Evolutionary conservation across 1,140 invertebrate genomes (phyloP).

Genomic region (Zaprionus camerounensis): DNA sequence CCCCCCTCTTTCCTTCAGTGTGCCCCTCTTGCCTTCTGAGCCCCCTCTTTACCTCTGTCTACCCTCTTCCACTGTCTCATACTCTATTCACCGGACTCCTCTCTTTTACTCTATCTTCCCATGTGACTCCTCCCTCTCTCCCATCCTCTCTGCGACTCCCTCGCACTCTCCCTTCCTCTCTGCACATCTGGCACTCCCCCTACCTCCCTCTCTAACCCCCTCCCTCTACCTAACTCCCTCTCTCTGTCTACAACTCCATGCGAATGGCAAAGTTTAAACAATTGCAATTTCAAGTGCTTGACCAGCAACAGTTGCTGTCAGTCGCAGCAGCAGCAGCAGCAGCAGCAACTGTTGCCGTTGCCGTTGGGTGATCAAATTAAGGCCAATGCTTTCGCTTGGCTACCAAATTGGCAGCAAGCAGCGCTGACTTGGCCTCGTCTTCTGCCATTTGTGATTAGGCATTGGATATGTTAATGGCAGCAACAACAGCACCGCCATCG

Average conservation of each 20-base stretch:
- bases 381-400: constrained; percentile 54
- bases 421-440: constrained; percentile 29
- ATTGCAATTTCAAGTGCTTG: constrained; percentile 36
- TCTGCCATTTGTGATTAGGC: constrained; percentile 65
- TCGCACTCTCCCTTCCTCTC: too few relatives aligned
- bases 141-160: too few relatives aligned
- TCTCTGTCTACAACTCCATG: constrained; percentile 11
- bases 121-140: too few relatives aligned
- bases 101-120: too few relatives aligned
- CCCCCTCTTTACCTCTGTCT: too few relatives aligned
- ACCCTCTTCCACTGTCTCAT: too few relatives aligned
- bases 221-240: constrained; percentile 14
- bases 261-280: constrained; percentile 74
- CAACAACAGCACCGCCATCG: constrained; percentile 48
- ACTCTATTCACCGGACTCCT: too few relatives aligned
- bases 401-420: constrained; percentile 18
- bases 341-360: not conserved
- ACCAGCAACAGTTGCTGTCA: constrained; percentile 32
- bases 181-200: not conserved
- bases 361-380: constrained; percentile 57
- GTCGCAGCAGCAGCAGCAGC: constrained; percentile 15
- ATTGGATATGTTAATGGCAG: constrained; percentile 66
- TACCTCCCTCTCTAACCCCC: not conserved
- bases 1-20: too few relatives aligned
- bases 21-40: too few relatives aligned